Evolutionary conservation across 2,113 vertebrate genomes (phyloP).

Genomic region (Girardinichthys multiradiatus): DNA sequence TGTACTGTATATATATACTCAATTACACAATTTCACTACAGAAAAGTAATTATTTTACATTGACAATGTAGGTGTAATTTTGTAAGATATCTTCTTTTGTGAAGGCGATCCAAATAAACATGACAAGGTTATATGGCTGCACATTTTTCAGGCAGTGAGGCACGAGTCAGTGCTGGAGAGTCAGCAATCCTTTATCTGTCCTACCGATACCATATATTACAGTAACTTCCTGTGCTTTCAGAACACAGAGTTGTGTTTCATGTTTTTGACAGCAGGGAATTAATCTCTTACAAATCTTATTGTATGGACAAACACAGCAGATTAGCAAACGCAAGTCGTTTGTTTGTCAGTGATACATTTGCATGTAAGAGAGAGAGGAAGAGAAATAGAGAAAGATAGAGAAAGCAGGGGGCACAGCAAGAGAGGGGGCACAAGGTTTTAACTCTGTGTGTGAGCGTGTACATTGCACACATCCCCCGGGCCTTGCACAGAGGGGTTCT

Average conservation of each 20-base stretch:
- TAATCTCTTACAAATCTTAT: constrained; percentile 37
- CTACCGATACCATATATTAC: constrained; percentile 5
- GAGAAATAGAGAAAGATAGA: background rate
- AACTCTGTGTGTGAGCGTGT: constrained; percentile 13
- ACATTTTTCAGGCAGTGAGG: background rate
- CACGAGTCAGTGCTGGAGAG: constrained; percentile 12
- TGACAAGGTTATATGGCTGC: background rate
- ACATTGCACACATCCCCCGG: constrained; percentile 12
- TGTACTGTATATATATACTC: too few relatives aligned
- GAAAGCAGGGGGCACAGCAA: background rate
- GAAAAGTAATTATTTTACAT: too few relatives aligned
- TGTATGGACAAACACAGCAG: constrained; percentile 18
- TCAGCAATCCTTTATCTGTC: constrained; percentile 3
- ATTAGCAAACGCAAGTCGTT: constrained; percentile 20
- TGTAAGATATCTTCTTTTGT: background rate
- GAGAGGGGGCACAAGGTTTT: background rate
- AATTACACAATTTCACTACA: too few relatives aligned
- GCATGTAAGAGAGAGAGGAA: background rate
- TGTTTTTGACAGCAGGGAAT: constrained; percentile 23
- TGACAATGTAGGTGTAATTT: too few relatives aligned
- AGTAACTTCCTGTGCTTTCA: constrained; percentile 10
- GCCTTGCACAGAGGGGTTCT: constrained; percentile 25
- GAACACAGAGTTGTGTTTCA: constrained; percentile 14
- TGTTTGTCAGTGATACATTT: constrained; percentile 12
- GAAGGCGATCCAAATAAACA: constrained; percentile 18